phyloP scores from a whole-genome alignment of 2,888 invertebrate species.

The Laspeyria flexula region DNA sequence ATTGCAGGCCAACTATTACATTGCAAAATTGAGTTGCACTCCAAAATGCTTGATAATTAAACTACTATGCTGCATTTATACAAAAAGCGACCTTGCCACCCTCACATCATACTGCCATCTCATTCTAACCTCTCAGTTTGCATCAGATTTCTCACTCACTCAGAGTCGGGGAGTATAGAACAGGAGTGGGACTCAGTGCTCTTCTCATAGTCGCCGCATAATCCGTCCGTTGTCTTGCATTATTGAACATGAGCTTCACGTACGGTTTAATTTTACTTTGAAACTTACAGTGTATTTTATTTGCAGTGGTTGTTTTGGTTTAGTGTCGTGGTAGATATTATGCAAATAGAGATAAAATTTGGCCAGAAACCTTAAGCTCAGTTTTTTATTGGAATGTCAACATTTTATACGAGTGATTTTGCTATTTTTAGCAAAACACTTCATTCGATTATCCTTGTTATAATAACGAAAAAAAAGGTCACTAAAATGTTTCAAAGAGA shows the following conservation, averaged over 20 bases:
- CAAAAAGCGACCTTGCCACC: neutral
- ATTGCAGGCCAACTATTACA: conserved; percentile 14
- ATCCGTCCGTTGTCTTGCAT: conserved; percentile 11
- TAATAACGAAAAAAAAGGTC: no score
- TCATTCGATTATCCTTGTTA: no score
- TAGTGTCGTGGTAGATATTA: neutral
- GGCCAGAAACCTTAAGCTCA: no score
- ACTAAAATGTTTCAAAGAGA: no score
- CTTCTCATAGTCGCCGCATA: neutral
- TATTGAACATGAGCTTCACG: conserved; percentile 17
- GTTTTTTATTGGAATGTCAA: no score
- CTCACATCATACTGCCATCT: neutral
- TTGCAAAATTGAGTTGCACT: conserved; percentile 16
- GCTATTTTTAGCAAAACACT: no score
- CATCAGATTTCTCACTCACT: neutral
- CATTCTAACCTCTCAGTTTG: neutral
- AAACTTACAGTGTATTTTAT: conserved; percentile 14
- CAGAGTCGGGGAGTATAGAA: neutral
- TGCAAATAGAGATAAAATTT: no score
- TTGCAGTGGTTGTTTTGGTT: neutral
- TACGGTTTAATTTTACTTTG: conserved; percentile 11
- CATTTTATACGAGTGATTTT: no score
- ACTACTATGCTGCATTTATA: conserved; percentile 2
- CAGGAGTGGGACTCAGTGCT: neutral
- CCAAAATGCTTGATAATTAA: conserved; percentile 20